phyloP scores from a whole-genome alignment of 1,140 invertebrate species.

The Cylas formicarius region DNA sequence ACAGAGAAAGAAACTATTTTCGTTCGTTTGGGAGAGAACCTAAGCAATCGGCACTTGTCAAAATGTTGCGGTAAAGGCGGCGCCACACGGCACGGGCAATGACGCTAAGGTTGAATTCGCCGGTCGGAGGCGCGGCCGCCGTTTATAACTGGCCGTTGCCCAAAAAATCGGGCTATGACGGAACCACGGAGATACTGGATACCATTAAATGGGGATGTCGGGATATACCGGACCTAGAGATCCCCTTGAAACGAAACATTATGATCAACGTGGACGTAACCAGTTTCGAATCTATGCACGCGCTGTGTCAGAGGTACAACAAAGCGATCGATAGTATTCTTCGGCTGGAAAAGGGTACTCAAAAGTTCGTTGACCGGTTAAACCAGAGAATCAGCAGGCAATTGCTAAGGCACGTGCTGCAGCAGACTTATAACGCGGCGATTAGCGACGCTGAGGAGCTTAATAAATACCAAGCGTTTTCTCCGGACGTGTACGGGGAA shows the following conservation, averaged over 20 bases:
- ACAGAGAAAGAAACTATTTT: no score
- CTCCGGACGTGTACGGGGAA: slow-evolving; percentile 20
- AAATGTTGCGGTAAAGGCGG: slow-evolving; percentile 15
- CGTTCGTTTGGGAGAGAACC: no score
- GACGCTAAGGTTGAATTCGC: slow-evolving; percentile 20
- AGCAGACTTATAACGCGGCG: slow-evolving; percentile 18
- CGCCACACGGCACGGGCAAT: slow-evolving; percentile 8
- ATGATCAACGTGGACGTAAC: slow-evolving; percentile 14
- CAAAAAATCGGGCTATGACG: slow-evolving; percentile 20
- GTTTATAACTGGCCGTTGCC: slow-evolving; percentile 16
- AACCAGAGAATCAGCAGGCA: slow-evolving; percentile 10
- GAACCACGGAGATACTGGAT: slow-evolving; percentile 15
- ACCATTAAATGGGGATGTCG: slow-evolving; percentile 18
- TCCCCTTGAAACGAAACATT: slow-evolving; percentile 18
- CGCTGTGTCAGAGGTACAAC: slow-evolving; percentile 16
- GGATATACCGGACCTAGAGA: slow-evolving; percentile 17
- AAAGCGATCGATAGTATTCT: slow-evolving; percentile 16
- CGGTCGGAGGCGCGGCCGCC: slow-evolving; percentile 14
- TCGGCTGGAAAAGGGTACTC: slow-evolving; percentile 15
- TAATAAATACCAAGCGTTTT: slow-evolving; percentile 21
- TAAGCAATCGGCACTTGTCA: no score
- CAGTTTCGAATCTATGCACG: slow-evolving; percentile 17
- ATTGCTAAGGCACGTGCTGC: slow-evolving; percentile 15
- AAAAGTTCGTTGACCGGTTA: slow-evolving; percentile 19
- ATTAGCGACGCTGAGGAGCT: slow-evolving; percentile 19